Evolutionary conservation across 2,113 vertebrate genomes (phyloP), one percentile per base, ranked within the genome.

Genomic region (Colistium nudipinnis): DNA sequence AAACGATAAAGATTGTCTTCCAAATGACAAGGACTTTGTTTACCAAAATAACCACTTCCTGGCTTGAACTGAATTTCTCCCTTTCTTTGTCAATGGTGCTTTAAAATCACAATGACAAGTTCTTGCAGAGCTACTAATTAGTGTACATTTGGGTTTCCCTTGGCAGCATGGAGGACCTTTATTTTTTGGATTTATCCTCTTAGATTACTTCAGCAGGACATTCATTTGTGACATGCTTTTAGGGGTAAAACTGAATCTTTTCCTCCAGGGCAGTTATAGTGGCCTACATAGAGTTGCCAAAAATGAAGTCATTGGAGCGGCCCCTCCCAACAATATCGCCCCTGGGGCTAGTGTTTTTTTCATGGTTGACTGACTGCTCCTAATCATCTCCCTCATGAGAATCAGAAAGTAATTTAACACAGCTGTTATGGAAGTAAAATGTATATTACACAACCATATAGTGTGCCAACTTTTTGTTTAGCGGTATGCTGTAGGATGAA

Each of bases 371-470:
- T 72, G 84, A 87, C 70, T 87, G 81, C 75, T 86, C 4, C 41
- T 71, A 82, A 89, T 87, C 85, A 85, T 84, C 72, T 78, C 57
- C 65, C 72, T 82, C 78, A 48, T 27, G 62, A 80, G 81, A 89
- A 79, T 87, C 73, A 59, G 64, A 62, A 45, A 74, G 66, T 87
- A 88, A 90, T 86, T 82, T 76, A 81, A 76, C 43, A 47, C 83
- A 90, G 89, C 81, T 90, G 88, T 53, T 62, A 74, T 84, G 70
- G 60, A 85, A 83, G 78, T 68, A 76, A 86, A n/a, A 85, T 59
- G 78, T 80, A 77, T 79, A 77, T 86, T 87, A 80, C 60, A 63
- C 48, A 78, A 78, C 63, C 35, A 7, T 35, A 55, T 27, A 43
- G 30, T 28, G 62, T 47, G 49, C 78, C 74, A 83, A 62, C 70